phyloP scores from a whole-genome alignment of 2,797 vertebrate genomes.

The Hypotaenidia okinawae region DNA sequence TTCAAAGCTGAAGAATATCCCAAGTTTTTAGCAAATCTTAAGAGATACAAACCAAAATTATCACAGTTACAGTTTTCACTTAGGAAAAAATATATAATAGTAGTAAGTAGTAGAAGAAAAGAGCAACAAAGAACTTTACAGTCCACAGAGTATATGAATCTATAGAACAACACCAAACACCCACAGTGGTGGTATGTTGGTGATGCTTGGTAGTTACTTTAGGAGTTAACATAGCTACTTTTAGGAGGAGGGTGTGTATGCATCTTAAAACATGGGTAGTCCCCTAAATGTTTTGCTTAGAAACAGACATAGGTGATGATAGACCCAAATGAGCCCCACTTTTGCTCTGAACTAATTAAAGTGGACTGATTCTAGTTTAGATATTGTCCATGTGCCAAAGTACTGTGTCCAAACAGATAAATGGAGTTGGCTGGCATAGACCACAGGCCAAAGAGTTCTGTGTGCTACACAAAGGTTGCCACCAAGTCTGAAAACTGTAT shows the following conservation, averaged over 20 bases:
- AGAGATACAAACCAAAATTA: not conserved
- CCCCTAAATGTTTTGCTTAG: not conserved
- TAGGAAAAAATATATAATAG: not conserved
- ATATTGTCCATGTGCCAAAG: not conserved
- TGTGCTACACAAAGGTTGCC: not conserved
- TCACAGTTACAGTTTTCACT: not conserved
- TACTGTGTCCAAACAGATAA: not conserved
- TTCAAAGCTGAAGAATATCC: not conserved
- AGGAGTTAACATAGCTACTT: not conserved
- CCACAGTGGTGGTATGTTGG: not conserved
- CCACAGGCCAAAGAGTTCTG: not conserved
- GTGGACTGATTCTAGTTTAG: not conserved
- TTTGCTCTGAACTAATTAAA: not conserved
- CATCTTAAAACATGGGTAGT: not conserved
- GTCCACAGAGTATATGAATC: not conserved
- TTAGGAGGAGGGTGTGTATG: not conserved
- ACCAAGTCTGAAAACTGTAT: not conserved
- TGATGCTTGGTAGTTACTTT: not conserved
- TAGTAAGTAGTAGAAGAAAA: not conserved
- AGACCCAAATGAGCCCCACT: not conserved
- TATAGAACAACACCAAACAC: not conserved
- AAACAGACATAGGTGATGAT: not conserved
- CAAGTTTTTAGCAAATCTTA: not conserved
- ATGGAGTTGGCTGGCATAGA: not conserved
- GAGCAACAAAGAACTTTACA: not conserved